Percentiles rank a stretch among this genome's conserved stretches.
These are phyloP conservation scores for Esox lucius DNA, from an alignment of 2,797 vertebrate species.

Conservation along the genomic window DNA sequence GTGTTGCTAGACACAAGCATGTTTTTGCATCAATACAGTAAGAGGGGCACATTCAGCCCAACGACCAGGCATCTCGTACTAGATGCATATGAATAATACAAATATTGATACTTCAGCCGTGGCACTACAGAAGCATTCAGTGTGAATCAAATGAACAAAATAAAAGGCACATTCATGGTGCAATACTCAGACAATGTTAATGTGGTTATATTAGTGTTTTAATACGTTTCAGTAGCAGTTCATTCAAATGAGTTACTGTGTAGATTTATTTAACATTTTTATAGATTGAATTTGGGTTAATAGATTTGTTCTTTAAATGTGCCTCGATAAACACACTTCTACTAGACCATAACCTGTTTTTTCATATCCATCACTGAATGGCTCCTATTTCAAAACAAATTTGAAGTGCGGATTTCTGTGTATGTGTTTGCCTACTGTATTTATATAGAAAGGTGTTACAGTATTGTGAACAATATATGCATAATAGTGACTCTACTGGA, in stretches of 20 bases:
- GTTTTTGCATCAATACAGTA: too few relatives aligned
- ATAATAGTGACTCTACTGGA: background rate
- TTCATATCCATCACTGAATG: too few relatives aligned
- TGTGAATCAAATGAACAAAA: background rate
- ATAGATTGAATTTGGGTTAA: background rate
- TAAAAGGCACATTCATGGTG: background rate
- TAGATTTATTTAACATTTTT: background rate
- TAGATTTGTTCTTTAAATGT: background rate
- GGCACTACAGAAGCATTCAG: background rate
- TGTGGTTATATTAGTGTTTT: background rate
- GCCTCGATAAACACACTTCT: background rate
- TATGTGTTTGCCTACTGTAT: background rate
- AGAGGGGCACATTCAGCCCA: background rate
- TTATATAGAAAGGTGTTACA: background rate
- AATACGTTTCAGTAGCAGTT: too few relatives aligned
- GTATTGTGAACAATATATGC: background rate
- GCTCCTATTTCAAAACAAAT: background rate
- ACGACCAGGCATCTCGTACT: background rate
- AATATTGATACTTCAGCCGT: background rate
- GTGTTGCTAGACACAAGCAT: conserved; percentile 2
- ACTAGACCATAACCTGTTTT: background rate
- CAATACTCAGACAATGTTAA: background rate
- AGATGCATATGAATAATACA: background rate
- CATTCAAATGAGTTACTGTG: background rate
- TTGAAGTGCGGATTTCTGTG: background rate